phyloP scores from a whole-genome alignment of 2,888 invertebrate species.

The Dryobota labecula region DNA sequence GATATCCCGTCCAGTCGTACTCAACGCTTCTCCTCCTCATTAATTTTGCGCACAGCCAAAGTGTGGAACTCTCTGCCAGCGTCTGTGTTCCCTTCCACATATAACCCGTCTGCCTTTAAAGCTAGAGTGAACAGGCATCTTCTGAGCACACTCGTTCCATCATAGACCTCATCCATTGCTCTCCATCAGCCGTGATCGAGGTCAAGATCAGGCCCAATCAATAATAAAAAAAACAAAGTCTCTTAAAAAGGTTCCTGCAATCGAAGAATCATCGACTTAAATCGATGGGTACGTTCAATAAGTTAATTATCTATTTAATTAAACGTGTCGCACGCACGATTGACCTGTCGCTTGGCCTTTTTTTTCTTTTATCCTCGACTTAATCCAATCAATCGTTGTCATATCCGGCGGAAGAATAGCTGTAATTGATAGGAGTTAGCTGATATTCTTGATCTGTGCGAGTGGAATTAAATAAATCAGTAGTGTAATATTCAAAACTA shows the following conservation, averaged over 20 bases:
- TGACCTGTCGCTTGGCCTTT: slow-evolving; percentile 8
- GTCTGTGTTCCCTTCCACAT: too few species aligned
- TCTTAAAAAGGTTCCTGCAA: background rate
- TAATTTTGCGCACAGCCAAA: too few species aligned
- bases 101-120: too few species aligned
- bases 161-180: too few species aligned
- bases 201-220: too few species aligned
- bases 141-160: too few species aligned
- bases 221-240: too few species aligned
- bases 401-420: slow-evolving; percentile 18
- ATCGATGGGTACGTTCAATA: slow-evolving; percentile 2
- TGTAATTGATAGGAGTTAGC: slow-evolving; percentile 6
- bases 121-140: too few species aligned
- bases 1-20: too few species aligned
- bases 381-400: slow-evolving; percentile 29
- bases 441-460: background rate
- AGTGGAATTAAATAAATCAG: background rate
- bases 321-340: slow-evolving; percentile 29
- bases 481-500: background rate
- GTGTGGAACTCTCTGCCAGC: too few species aligned
- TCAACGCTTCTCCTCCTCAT: too few species aligned
- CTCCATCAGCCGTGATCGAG: too few species aligned
- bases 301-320: slow-evolving; percentile 32
- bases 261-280: background rate
- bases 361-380: slow-evolving; percentile 11